Evolutionary conservation across 2,888 invertebrate species (phyloP).

Genomic region (Amphipoea lucens): DNA sequence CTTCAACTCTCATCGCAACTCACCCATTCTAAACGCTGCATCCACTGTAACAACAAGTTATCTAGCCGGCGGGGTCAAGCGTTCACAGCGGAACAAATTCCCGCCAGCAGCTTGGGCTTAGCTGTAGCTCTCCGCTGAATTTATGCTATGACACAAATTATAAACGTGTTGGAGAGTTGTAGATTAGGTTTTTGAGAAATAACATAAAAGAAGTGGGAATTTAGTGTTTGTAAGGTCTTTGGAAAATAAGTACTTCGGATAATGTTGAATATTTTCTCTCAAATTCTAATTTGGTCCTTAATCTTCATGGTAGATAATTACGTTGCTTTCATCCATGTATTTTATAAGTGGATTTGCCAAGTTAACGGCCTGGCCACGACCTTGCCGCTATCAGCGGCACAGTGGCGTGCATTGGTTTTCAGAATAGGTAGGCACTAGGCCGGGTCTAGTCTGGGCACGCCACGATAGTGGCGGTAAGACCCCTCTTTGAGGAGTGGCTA

Average conservation of each 20-base stretch:
- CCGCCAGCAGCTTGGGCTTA: slow-evolving; percentile 67
- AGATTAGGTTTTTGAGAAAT: slow-evolving; percentile 17
- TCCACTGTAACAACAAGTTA: slow-evolving; percentile 81
- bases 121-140: slow-evolving; percentile 29
- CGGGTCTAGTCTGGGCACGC: too few relatives aligned
- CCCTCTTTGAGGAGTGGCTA: too few relatives aligned
- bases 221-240: not conserved
- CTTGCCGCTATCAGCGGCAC: too few relatives aligned
- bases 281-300: not conserved
- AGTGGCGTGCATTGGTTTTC: too few relatives aligned
- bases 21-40: slow-evolving; percentile 65
- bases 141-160: slow-evolving; percentile 33
- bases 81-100: slow-evolving; percentile 79
- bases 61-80: slow-evolving; percentile 81
- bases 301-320: not conserved
- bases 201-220: too few relatives aligned
- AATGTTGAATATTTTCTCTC: not conserved
- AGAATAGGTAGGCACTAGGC: too few relatives aligned
- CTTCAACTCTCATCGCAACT: not conserved
- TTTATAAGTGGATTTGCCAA: not conserved
- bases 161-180: slow-evolving; percentile 10
- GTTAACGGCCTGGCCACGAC: too few relatives aligned
- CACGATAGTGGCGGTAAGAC: too few relatives aligned
- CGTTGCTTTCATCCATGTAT: not conserved
- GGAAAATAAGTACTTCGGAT: not conserved